Evolutionary conservation across 2,888 invertebrate genomes (phyloP).

Genomic region (Trissoscelio sp.): DNA sequence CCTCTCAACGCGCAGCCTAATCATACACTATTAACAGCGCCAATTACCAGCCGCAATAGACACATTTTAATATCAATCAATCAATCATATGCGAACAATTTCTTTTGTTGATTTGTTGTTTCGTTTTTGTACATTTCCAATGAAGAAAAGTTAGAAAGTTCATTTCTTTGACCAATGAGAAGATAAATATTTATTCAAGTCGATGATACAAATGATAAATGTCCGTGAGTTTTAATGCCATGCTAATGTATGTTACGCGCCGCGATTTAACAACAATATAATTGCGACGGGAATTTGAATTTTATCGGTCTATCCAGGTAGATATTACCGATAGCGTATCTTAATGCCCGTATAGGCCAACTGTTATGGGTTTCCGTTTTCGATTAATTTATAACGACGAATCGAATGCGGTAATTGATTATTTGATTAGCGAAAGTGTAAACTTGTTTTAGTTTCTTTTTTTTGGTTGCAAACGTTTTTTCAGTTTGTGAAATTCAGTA

Average conservation of each 20-base stretch:
- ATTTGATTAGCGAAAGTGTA: slow-evolving; percentile 25
- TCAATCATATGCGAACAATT: too few relatives aligned
- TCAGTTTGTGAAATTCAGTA: too few relatives aligned
- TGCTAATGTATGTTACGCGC: slow-evolving; percentile 46
- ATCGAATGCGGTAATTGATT: slow-evolving; percentile 14
- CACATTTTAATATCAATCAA: slow-evolving; percentile 7
- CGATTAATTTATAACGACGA: slow-evolving; percentile 25
- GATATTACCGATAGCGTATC: slow-evolving; percentile 41
- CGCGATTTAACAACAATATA: slow-evolving; percentile 41
- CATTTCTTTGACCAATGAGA: slow-evolving; percentile 17
- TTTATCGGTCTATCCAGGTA: slow-evolving; percentile 28
- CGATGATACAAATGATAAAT: slow-evolving; percentile 55
- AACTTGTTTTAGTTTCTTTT: slow-evolving; percentile 5
- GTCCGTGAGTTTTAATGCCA: slow-evolving; percentile 26
- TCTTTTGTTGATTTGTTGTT: background rate
- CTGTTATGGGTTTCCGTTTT: slow-evolving; percentile 22
- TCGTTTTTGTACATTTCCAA: background rate
- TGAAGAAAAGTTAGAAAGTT: slow-evolving; percentile 35
- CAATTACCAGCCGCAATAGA: slow-evolving; percentile 22
- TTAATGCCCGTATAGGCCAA: slow-evolving; percentile 24
- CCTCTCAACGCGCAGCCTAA: slow-evolving; percentile 34
- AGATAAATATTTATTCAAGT: slow-evolving; percentile 43
- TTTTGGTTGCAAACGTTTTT: too few relatives aligned
- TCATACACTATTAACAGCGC: slow-evolving; percentile 22
- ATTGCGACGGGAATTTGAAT: slow-evolving; percentile 46